phyloP scores from a whole-genome alignment of 2,888 invertebrate genomes.

The Drosophila nr. perissopoda region DNA sequence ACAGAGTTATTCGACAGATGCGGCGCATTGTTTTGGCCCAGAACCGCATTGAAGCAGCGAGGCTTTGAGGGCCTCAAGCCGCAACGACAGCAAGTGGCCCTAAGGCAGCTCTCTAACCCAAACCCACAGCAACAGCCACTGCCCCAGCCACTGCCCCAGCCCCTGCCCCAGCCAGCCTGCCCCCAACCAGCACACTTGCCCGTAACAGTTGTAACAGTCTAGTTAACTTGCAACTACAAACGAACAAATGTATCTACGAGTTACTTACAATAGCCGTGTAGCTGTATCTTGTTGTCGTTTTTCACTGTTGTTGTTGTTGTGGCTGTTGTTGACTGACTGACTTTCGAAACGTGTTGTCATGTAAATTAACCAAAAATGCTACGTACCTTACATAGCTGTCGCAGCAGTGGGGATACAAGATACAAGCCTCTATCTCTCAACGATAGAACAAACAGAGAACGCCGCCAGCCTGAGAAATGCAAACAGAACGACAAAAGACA shows the following conservation, averaged over 20 bases:
- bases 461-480: constrained; percentile 70
- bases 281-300: constrained; percentile 46
- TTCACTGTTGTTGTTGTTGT: constrained; percentile 15
- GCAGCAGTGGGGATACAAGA: constrained; percentile 21
- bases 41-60: constrained; percentile 75
- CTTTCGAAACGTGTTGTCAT: constrained; percentile 80
- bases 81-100: constrained; percentile 60
- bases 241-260: constrained; percentile 70
- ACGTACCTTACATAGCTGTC: constrained; percentile 53
- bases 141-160: not conserved
- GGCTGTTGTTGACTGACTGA: constrained; percentile 60
- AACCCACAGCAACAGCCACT: not conserved
- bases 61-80: constrained; percentile 13
- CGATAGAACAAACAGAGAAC: constrained; percentile 62
- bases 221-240: constrained; percentile 74
- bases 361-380: constrained; percentile 75
- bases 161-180: not conserved
- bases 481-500: constrained; percentile 56
- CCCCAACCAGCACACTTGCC: not conserved
- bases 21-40: constrained; percentile 74
- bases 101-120: constrained; percentile 9
- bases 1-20: constrained; percentile 54
- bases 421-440: constrained; percentile 39
- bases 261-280: constrained; percentile 50
- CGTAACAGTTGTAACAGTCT: constrained; percentile 74